A percentile compares a stretch with the other conserved stretches of the same genome.
Conservation (phyloP, 2,113 vertebrate species). For the Propithecus coquereli region DNA sequence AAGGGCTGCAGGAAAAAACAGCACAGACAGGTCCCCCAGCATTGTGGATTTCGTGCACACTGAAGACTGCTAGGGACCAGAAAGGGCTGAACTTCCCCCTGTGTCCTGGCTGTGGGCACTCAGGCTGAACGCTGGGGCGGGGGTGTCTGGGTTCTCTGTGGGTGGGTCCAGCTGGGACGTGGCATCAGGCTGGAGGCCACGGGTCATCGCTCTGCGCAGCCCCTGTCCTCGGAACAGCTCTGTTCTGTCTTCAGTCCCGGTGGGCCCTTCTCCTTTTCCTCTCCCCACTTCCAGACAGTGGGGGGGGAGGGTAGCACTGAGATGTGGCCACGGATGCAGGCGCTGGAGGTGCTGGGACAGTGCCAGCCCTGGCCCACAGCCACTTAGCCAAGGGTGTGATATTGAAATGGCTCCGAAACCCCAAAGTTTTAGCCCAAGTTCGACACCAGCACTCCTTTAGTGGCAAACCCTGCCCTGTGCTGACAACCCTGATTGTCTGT, state of each 20-base stretch:
- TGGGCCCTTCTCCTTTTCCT: not conserved
- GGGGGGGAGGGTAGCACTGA: not conserved
- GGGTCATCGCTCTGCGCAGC: not conserved
- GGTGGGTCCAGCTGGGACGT: not conserved
- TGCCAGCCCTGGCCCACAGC: not conserved
- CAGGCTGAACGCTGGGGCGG: accelerated
- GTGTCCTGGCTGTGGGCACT: not conserved
- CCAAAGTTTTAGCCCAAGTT: not conserved
- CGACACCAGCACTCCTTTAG: not conserved
- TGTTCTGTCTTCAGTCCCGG: accelerated
- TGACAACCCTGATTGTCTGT: not conserved
- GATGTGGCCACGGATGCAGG: accelerated
- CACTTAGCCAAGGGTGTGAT: not conserved
- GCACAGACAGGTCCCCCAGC: not conserved
- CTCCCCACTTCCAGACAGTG: not conserved
- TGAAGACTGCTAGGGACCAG: too few species aligned
- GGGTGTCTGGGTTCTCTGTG: not conserved
- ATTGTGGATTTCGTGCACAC: not conserved
- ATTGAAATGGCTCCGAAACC: not conserved
- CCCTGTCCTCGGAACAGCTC: too few species aligned
- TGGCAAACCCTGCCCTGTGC: not conserved
- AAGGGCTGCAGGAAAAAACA: not conserved
- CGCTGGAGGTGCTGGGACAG: not conserved
- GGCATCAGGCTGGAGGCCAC: not conserved
- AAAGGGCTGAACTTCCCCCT: not conserved